Conservation (phyloP, 2,888 invertebrate genomes). For the Eurois occulta region DNA sequence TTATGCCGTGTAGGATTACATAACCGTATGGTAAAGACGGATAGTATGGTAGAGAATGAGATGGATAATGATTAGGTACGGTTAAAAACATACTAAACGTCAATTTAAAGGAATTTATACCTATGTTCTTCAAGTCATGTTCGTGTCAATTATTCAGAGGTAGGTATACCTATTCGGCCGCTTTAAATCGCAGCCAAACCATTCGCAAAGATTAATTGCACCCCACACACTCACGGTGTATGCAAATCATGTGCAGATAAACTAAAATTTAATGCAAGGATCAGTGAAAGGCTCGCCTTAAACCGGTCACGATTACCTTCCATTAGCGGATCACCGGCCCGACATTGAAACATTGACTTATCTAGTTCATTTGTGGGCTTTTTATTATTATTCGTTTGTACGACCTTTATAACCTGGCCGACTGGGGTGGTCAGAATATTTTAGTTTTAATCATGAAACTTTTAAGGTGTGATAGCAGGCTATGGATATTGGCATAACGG, state of each 20-base stretch:
- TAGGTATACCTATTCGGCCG: not conserved
- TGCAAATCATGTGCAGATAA: constrained; percentile 70
- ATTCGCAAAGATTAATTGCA: constrained; percentile 56
- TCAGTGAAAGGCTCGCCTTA: constrained; percentile 73
- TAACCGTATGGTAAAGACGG: too few relatives aligned
- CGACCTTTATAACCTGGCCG: constrained; percentile 53
- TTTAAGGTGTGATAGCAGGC: constrained; percentile 31
- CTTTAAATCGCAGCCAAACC: constrained; percentile 24
- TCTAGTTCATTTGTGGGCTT: constrained; percentile 65
- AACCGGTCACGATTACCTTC: constrained; percentile 72
- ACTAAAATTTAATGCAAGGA: constrained; percentile 71
- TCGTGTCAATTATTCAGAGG: not conserved
- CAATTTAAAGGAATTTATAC: not conserved
- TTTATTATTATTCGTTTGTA: constrained; percentile 55
- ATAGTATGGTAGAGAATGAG: too few relatives aligned
- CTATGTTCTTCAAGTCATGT: not conserved
- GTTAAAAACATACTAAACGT: not conserved
- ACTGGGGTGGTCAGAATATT: constrained; percentile 46
- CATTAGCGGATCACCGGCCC: constrained; percentile 65
- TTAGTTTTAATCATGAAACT: constrained; percentile 23
- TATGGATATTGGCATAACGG: constrained; percentile 26
- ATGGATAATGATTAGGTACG: not conserved
- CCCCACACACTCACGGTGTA: constrained; percentile 62
- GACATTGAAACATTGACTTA: constrained; percentile 72
- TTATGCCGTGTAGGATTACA: not conserved